phyloP scores from a whole-genome alignment of 1,140 invertebrate genomes.

The Euura lappo region DNA sequence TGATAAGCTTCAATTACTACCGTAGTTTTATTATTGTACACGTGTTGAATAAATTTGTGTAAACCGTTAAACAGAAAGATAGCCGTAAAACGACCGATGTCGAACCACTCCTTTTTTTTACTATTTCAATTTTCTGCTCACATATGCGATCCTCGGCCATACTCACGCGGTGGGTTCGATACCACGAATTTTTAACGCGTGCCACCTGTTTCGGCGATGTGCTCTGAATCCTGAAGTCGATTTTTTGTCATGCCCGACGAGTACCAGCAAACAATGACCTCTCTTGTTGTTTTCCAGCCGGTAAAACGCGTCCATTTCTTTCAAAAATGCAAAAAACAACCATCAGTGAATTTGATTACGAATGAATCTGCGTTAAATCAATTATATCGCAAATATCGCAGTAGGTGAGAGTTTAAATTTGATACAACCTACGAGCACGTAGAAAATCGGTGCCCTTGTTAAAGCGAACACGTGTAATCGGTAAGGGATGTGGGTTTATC shows the following conservation, averaged over 20 bases:
- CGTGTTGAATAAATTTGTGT: too few species aligned
- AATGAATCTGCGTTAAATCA: too few species aligned
- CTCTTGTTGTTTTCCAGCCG: not conserved
- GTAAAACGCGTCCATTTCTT: too few species aligned
- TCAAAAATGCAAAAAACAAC: too few species aligned
- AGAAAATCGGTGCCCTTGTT: not conserved
- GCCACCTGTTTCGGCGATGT: not conserved
- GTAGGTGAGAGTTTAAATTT: not conserved
- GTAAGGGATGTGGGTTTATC: constrained; percentile 8
- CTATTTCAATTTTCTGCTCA: constrained; percentile 4
- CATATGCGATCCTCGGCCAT: not conserved
- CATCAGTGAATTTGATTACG: not conserved
- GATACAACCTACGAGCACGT: not conserved
- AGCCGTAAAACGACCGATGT: too few species aligned
- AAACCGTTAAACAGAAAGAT: too few species aligned
- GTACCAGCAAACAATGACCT: constrained; percentile 5
- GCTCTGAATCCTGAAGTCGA: not conserved
- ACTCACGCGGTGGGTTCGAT: not conserved
- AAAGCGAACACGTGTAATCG: constrained; percentile 2
- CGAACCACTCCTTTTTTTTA: not conserved
- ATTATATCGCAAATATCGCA: not conserved
- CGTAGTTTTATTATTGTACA: too few species aligned
- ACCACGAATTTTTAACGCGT: not conserved
- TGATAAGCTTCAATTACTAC: too few species aligned
- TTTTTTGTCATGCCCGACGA: not conserved